Conservation (phyloP, 2,888 invertebrate genomes). For the Dynastes grantii region DNA sequence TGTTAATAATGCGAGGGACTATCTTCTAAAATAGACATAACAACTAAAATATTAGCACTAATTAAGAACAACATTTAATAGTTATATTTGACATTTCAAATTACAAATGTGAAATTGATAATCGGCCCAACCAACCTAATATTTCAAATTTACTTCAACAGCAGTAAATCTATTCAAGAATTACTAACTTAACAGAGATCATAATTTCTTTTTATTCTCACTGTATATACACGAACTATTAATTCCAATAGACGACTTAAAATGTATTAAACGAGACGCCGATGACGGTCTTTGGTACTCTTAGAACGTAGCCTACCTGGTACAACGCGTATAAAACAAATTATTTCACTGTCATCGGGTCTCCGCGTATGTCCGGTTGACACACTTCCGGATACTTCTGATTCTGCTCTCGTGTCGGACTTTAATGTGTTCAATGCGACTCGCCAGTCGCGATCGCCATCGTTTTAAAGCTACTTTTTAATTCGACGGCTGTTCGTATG, state of each 20-base stretch:
- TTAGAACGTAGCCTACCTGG: background rate
- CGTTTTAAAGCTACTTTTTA: constrained; percentile 30
- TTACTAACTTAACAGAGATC: too few species aligned
- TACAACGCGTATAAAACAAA: constrained; percentile 38
- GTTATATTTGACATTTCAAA: too few species aligned
- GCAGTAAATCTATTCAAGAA: too few species aligned
- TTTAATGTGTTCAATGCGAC: constrained; percentile 20
- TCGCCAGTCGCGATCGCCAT: constrained; percentile 5
- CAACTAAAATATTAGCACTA: too few species aligned
- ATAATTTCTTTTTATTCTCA: too few species aligned
- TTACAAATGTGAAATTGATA: too few species aligned
- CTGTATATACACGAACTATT: too few species aligned
- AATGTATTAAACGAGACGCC: background rate
- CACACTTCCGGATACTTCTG: constrained; percentile 61
- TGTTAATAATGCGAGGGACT: too few species aligned
- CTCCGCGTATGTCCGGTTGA: constrained; percentile 59
- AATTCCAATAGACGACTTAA: background rate
- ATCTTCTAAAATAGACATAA: too few species aligned
- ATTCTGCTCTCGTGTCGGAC: constrained; percentile 57
- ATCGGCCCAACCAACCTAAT: too few species aligned
- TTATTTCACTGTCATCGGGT: constrained; percentile 54
- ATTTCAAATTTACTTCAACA: too few species aligned
- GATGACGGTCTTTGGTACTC: background rate
- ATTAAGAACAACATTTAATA: too few species aligned
- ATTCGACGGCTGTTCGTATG: constrained; percentile 28